Evolutionary conservation across 1,140 invertebrate species (phyloP).

Genomic region (Maniola jurtina): DNA sequence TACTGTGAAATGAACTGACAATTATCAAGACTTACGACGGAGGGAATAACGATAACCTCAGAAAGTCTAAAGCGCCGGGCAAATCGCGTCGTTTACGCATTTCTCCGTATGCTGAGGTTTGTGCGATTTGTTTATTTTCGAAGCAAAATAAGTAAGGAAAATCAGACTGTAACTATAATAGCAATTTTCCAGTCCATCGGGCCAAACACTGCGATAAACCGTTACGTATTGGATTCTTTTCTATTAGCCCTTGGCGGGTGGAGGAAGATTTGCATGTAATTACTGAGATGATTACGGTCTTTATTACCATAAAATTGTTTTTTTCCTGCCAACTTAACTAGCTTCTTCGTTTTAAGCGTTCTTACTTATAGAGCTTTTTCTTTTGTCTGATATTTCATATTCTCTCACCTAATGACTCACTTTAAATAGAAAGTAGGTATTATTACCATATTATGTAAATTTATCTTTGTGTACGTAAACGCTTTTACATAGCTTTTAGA

Average conservation of each 20-base stretch:
- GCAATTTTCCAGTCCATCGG: background rate
- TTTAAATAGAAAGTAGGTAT: too few species aligned
- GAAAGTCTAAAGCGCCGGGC: too few species aligned
- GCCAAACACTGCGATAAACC: background rate
- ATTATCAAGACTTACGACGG: too few species aligned
- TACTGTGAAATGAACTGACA: too few species aligned
- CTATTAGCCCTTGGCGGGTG: background rate
- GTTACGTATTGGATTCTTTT: background rate
- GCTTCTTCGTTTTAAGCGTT: background rate
- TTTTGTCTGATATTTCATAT: background rate
- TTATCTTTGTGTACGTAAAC: too few species aligned
- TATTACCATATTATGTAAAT: too few species aligned
- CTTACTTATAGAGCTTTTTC: background rate
- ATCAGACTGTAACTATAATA: background rate
- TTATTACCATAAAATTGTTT: slow-evolving; percentile 7
- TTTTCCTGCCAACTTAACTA: background rate
- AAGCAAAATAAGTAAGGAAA: background rate
- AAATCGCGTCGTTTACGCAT: too few species aligned
- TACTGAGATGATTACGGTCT: background rate
- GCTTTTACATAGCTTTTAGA: too few species aligned
- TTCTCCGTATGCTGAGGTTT: too few species aligned
- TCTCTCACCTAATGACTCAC: too few species aligned
- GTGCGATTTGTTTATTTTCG: too few species aligned
- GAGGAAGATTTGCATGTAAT: slow-evolving; percentile 5
- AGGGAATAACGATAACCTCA: too few species aligned